These are phyloP conservation scores for Calidris pygmaea DNA, from an alignment of 2,113 vertebrate genomes.

Conservation along the genomic window DNA sequence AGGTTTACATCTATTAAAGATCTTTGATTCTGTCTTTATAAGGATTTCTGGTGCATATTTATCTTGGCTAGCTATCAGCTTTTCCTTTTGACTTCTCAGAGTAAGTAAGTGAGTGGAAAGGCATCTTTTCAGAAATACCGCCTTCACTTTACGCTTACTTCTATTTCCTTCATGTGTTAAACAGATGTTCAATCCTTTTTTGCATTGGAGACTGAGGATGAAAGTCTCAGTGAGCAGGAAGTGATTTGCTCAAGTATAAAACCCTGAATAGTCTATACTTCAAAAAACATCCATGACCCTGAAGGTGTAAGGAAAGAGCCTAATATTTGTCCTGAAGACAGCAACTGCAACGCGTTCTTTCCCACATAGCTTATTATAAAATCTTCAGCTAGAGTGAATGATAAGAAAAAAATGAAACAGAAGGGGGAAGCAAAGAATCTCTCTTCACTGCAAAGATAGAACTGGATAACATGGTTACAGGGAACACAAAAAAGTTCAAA, in stretches of 20 bases:
- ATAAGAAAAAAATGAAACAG: neutral
- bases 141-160: neutral
- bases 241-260: neutral
- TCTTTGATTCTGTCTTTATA: neutral
- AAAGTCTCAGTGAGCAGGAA: neutral
- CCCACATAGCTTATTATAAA: neutral
- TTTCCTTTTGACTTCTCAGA: neutral
- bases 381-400: neutral
- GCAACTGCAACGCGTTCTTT: neutral
- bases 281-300: neutral
- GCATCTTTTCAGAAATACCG: neutral
- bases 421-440: neutral
- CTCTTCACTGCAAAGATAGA: neutral
- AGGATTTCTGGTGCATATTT: neutral
- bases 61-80: neutral
- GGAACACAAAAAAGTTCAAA: neutral
- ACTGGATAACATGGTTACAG: accelerated
- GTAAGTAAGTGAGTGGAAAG: neutral
- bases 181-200: neutral
- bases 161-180: neutral
- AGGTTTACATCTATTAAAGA: neutral
- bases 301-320: neutral
- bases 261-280: neutral
- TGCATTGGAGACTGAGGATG: neutral
- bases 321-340: neutral